Evolutionary conservation across 2,888 invertebrate genomes (phyloP).

Genomic region (Ptilodon capucinus): DNA sequence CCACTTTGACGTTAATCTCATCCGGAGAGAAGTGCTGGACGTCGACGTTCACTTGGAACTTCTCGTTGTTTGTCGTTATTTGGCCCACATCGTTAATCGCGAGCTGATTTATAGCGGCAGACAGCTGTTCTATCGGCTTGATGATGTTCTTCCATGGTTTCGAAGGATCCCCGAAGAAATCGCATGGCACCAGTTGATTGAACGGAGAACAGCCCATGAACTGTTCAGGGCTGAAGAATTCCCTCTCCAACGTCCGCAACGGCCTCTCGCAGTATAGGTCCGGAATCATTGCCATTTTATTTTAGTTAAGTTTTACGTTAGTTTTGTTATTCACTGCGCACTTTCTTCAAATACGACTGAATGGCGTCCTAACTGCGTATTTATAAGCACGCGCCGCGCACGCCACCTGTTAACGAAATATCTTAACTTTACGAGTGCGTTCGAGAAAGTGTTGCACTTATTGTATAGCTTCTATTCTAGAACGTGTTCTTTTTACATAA

Average conservation of each 20-base stretch:
- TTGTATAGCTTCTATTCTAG: slow-evolving; percentile 15
- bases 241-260: slow-evolving; percentile 61
- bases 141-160: slow-evolving; percentile 43
- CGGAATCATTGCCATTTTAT: slow-evolving; percentile 62
- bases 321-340: slow-evolving; percentile 11
- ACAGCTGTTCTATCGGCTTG: slow-evolving; percentile 58
- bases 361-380: slow-evolving; percentile 22
- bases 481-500: slow-evolving; percentile 7
- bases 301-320: slow-evolving; percentile 11
- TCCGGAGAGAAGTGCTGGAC: slow-evolving; percentile 90
- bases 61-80: slow-evolving; percentile 76
- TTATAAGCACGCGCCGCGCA: slow-evolving; percentile 33
- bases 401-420: slow-evolving; percentile 38
- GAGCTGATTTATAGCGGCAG: slow-evolving; percentile 59
- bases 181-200: slow-evolving; percentile 36
- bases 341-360: slow-evolving; percentile 28
- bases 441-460: slow-evolving; percentile 16
- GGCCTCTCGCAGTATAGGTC: slow-evolving; percentile 58
- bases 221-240: slow-evolving; percentile 46
- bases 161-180: slow-evolving; percentile 39
- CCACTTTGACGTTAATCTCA: slow-evolving; percentile 89
- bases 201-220: slow-evolving; percentile 38
- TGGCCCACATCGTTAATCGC: slow-evolving; percentile 66
- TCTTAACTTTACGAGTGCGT: slow-evolving; percentile 7
- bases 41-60: slow-evolving; percentile 87